A percentile compares a stretch with the other conserved stretches of the same genome.
Conservation (phyloP, 2,797 vertebrate species). For the Xiphorhynchus erythropygius region DNA sequence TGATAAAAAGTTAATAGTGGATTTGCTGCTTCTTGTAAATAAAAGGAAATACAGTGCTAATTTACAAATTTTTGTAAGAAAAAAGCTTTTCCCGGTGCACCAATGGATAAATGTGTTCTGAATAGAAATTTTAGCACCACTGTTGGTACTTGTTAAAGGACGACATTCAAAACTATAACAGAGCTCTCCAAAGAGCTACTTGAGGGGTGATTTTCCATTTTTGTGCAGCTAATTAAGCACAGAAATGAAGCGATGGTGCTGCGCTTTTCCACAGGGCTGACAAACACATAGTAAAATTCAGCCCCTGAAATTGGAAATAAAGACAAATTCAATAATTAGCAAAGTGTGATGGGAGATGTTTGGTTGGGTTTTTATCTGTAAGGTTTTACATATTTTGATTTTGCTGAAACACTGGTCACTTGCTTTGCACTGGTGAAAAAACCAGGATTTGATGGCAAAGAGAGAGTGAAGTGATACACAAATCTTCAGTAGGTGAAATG, state of each 20-base stretch:
- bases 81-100: neutral
- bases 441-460: neutral
- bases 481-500: neutral
- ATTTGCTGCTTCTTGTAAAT: neutral
- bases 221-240: neutral
- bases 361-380: accelerated
- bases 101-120: neutral
- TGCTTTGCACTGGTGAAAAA: neutral
- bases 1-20: neutral
- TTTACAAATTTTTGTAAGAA: neutral
- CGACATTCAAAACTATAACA: neutral
- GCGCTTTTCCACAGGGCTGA: neutral
- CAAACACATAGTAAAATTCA: neutral
- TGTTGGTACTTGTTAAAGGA: neutral
- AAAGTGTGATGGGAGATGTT: neutral
- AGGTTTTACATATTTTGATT: neutral
- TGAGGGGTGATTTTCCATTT: neutral
- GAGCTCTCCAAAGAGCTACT: neutral
- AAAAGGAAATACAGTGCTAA: neutral
- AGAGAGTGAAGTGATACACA: neutral
- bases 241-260: neutral
- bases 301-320: neutral
- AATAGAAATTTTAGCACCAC: neutral
- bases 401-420: neutral
- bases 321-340: neutral